Evolutionary conservation across 1,140 invertebrate species (phyloP), one percentile per base, ranked within the genome.

Genomic region (Ostrea denselamellosa): DNA sequence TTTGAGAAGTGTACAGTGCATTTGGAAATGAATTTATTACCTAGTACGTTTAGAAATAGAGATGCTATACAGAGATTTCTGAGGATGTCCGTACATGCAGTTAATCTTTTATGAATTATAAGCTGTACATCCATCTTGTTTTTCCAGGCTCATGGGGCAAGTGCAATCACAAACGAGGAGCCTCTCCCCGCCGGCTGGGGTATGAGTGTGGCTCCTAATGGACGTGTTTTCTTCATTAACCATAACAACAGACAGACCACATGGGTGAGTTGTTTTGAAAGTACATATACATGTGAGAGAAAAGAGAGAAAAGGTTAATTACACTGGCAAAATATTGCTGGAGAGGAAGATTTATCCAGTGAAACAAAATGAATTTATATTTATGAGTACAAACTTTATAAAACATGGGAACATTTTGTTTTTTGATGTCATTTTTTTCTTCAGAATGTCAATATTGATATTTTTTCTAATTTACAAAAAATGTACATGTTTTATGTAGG

Each of bases 181-280:
- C 96, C 97, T 10, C 94, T 99, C 89, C 98, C 98, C 1, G 95
- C 96, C 62, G 98, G 98, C 53, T 99, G 98, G 99, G 98, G 99
- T 95, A 98, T 99, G 95, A 95, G 98, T 89, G 97, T 98, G 95
- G 98, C 99, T 95, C 98, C 98, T 8, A 99, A 99, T 96, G 98
- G 98, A 19, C 95, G 98, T 92, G 98, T 98, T 4, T 99, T 99
- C 94, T 99, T 98, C 95, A 98, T 99, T 44, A 99, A 99, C 96
- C 98, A 99, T 95, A 97, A 98, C 92, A 97, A 97, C 54, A 96
- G 98, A 92, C 98, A 97, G 84, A 99, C 98, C 68, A 98, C 99
- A 94, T 99, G 98, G 98, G 94, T 95, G 86, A 88, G 91, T 89
- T 10, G 1, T 44, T 5, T 44, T 44, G 2, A 44, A 44, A 44